Evolutionary conservation across 2,888 invertebrate species (phyloP).

Genomic region (Pseudanteris insignis): DNA sequence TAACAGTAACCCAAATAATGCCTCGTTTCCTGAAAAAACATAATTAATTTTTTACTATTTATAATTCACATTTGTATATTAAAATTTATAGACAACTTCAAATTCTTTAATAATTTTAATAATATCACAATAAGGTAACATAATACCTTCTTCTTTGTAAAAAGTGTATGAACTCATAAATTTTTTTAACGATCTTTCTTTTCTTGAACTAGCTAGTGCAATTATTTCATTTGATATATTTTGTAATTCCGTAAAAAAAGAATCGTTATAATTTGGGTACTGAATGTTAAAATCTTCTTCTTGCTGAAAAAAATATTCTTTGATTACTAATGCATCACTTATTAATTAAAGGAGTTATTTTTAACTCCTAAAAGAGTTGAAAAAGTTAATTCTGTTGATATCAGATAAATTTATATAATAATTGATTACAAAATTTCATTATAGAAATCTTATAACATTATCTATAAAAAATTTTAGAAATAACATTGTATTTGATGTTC

Average conservation of each 20-base stretch:
- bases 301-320: background rate
- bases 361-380: no score
- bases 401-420: background rate
- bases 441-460: background rate
- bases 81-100: no score
- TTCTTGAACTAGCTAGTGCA: background rate
- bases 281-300: background rate
- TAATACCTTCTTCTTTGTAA: constrained; percentile 3
- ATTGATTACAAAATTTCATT: background rate
- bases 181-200: constrained; percentile 3
- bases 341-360: no score
- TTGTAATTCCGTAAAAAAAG: background rate
- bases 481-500: no score
- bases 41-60: no score
- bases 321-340: no score
- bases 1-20: constrained; percentile 4
- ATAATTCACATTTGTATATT: no score
- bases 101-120: no score
- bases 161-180: constrained; percentile 1
- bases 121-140: no score
- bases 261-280: background rate
- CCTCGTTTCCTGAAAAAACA: constrained; percentile 11
- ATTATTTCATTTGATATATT: background rate
- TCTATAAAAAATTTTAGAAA: background rate
- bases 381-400: background rate